Percentiles rank a stretch among this genome's conserved stretches.
phyloP scores from a whole-genome alignment of 2,113 vertebrate species.

The Clinocottus analis region DNA sequence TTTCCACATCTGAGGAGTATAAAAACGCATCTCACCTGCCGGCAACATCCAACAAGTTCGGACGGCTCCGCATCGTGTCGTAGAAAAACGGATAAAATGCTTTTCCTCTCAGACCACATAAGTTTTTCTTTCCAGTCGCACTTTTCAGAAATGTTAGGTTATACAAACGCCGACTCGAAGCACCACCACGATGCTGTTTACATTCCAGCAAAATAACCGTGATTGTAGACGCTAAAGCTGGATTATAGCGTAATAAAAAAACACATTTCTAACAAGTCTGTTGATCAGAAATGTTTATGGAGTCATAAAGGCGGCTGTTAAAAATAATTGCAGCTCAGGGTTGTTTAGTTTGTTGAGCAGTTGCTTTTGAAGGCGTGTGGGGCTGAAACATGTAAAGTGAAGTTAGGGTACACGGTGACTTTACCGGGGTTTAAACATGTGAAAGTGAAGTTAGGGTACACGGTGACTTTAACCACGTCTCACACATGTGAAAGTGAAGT shows the following conservation, averaged over 20 bases:
- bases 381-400: too few relatives aligned
- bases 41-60: constrained; percentile 19
- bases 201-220: constrained; percentile 38
- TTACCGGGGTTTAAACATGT: too few relatives aligned
- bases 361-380: background rate
- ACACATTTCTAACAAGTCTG: background rate
- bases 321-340: background rate
- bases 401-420: too few relatives aligned
- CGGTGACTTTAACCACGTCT: background rate
- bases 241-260: background rate
- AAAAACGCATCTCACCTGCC: background rate
- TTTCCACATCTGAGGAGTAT: background rate
- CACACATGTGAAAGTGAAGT: too few relatives aligned
- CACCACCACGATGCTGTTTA: background rate
- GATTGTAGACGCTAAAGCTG: constrained; percentile 16
- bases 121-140: background rate
- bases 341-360: too few relatives aligned
- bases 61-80: background rate
- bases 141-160: background rate
- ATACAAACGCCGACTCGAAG: background rate
- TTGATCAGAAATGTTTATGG: background rate
- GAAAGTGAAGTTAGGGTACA: background rate
- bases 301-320: background rate
- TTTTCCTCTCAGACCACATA: background rate
- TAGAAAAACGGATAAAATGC: background rate